These are phyloP conservation scores for Palythoa grandis DNA, from an alignment of 92 coral and sea anemone genomes.

Conservation along the genomic window DNA sequence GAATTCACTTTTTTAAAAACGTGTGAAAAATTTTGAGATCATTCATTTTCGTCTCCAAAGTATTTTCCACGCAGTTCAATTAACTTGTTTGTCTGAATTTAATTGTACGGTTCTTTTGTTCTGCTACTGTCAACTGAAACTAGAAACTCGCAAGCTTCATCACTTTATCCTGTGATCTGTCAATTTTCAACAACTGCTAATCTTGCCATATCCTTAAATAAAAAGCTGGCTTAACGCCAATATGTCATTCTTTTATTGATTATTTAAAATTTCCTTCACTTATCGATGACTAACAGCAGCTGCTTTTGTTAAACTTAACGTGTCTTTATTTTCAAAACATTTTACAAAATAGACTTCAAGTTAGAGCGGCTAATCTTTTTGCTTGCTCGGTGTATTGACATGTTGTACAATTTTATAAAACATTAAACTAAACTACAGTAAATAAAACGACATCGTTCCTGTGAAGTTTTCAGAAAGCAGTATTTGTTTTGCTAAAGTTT, in stretches of 20 bases:
- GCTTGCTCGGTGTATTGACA: neutral
- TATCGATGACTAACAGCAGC: neutral
- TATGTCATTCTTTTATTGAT: neutral
- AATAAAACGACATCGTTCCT: neutral
- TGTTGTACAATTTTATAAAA: neutral
- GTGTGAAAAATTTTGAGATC: neutral
- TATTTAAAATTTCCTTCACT: neutral
- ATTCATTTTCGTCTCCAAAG: neutral
- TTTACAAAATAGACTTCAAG: neutral
- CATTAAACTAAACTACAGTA: neutral
- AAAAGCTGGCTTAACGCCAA: constrained; percentile 25
- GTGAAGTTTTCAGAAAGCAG: neutral
- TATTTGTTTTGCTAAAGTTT: neutral
- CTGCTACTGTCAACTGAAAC: constrained; percentile 9
- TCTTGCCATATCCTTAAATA: neutral
- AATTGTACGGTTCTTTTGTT: constrained; percentile 23
- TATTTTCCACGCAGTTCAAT: neutral
- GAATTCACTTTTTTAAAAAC: no score
- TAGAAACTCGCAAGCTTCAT: neutral
- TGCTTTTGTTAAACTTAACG: neutral
- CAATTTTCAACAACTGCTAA: neutral
- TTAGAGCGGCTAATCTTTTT: neutral
- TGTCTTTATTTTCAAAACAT: neutral
- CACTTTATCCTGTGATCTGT: constrained; percentile 14
- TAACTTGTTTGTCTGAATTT: neutral